phyloP scores from a whole-genome alignment of 1,140 invertebrate genomes.

The Coptotermes formosanus region DNA sequence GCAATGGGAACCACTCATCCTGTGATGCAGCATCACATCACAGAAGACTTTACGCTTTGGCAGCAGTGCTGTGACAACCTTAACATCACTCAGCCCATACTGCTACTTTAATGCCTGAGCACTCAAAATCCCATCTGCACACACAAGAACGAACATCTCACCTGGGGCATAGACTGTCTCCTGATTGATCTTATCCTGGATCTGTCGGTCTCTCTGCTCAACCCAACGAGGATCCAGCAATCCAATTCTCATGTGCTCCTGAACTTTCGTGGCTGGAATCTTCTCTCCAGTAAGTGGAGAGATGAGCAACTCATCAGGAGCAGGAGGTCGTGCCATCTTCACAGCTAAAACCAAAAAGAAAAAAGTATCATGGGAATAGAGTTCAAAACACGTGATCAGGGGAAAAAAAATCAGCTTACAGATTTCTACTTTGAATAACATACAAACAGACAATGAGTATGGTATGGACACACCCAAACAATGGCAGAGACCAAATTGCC shows the following conservation, averaged over 20 bases:
- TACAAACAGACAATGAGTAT: no score
- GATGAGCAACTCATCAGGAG: constrained; percentile 88
- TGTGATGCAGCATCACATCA: no score
- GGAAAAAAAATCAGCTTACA: no score
- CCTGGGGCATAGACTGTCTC: constrained; percentile 84
- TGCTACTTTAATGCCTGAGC: no score
- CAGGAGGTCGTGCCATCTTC: constrained; percentile 56
- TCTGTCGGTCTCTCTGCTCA: constrained; percentile 88
- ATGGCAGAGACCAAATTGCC: no score
- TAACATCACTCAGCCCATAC: no score
- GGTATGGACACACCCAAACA: no score
- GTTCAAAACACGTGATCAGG: no score
- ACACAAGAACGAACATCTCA: constrained; percentile 35
- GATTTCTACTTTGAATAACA: no score
- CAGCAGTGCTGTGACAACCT: no score
- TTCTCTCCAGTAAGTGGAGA: constrained; percentile 98
- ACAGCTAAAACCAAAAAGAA: constrained; percentile 44
- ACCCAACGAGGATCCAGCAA: constrained; percentile 97
- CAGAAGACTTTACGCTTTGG: no score
- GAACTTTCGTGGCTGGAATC: constrained; percentile 94
- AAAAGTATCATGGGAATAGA: not conserved
- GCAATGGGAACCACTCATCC: no score
- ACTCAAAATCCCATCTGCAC: not conserved
- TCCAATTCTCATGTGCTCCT: constrained; percentile 97
- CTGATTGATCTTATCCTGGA: constrained; percentile 79